A percentile compares a stretch with the other conserved stretches of the same genome.
phyloP scores from a whole-genome alignment of 2,797 vertebrate genomes.

The Halcyon badia region DNA sequence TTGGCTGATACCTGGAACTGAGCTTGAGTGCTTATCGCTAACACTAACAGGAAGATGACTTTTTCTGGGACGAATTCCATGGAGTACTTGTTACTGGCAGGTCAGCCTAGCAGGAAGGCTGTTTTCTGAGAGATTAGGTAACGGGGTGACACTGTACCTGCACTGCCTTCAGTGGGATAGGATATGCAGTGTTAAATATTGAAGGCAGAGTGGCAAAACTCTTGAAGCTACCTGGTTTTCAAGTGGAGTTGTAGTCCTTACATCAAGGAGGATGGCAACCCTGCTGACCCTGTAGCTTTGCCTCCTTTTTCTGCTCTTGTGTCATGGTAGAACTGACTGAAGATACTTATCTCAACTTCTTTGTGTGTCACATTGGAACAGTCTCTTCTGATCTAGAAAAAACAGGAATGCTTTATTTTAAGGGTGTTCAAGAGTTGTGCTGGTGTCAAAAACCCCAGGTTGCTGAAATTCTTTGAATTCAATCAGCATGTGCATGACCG shows the following conservation, averaged over 20 bases:
- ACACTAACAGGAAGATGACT: not conserved
- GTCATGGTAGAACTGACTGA: not conserved
- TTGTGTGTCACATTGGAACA: not conserved
- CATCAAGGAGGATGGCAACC: not conserved
- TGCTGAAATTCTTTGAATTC: not conserved
- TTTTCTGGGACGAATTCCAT: not conserved
- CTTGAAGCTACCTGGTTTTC: not conserved
- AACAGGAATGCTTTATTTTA: not conserved
- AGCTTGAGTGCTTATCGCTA: accelerated
- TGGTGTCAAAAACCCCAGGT: not conserved
- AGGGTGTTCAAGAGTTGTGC: not conserved
- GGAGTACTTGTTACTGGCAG: not conserved
- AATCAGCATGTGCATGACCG: not conserved
- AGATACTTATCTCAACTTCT: not conserved
- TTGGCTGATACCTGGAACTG: not conserved
- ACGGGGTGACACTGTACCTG: not conserved
- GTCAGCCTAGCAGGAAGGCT: conserved; percentile 1
- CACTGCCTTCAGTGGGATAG: not conserved
- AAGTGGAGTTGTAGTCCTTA: accelerated
- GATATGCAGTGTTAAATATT: not conserved
- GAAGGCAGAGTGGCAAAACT: not conserved
- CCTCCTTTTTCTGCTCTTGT: not conserved
- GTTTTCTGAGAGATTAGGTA: not conserved
- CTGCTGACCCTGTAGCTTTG: not conserved
- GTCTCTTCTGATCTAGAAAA: not conserved